Percentiles rank a stretch among this genome's conserved stretches.
phyloP scores from a whole-genome alignment of 2,113 vertebrate species.

The Pedetes capensis region DNA sequence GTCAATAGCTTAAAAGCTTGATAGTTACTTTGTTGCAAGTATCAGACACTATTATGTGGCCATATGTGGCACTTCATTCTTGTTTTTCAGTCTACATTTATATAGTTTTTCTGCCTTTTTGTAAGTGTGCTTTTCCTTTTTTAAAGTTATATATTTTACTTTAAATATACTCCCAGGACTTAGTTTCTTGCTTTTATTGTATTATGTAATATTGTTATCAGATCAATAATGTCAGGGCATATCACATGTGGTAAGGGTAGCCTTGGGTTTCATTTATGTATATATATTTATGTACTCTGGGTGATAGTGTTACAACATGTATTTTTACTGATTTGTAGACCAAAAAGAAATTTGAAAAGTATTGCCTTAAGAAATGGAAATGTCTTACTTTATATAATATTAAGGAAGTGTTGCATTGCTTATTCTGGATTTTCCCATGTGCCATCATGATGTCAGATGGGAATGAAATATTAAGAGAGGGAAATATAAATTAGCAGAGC shows the following conservation, averaged over 20 bases:
- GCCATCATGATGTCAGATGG: neutral
- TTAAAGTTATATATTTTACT: constrained; percentile 39
- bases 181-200: constrained; percentile 8
- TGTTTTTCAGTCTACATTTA: neutral
- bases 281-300: neutral
- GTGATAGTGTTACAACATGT: neutral
- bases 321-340: constrained; percentile 3
- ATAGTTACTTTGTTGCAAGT: neutral
- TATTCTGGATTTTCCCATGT: constrained; percentile 24
- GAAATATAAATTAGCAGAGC: neutral
- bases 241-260: neutral
- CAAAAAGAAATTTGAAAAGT: neutral
- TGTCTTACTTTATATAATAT: neutral
- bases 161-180: neutral
- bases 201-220: neutral
- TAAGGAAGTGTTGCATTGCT: neutral
- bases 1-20: constrained; percentile 2
- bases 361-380: constrained; percentile 18
- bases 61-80: neutral
- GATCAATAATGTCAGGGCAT: neutral
- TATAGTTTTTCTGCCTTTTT: neutral
- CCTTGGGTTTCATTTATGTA: neutral
- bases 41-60: neutral
- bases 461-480: constrained; percentile 11
- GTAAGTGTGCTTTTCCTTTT: constrained; percentile 26